Percentiles rank a stretch among this genome's conserved stretches.
Evolutionary conservation across 1,140 invertebrate species (phyloP).

Genomic region (Rhagoletis pomonella): DNA sequence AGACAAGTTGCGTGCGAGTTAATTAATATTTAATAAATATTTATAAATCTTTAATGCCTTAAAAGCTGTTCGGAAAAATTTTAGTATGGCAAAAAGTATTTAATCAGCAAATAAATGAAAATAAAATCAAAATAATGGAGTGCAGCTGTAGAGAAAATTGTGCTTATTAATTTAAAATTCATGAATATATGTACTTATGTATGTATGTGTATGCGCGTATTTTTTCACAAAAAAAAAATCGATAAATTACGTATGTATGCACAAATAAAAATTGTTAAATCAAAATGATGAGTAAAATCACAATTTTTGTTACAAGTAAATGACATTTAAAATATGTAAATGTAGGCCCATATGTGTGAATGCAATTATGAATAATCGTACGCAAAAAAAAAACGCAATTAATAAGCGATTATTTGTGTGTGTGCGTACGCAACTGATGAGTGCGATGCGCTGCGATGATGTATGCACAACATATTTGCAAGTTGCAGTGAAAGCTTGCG

Average conservation of each 20-base stretch:
- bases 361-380: neutral
- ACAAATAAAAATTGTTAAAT: neutral
- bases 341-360: neutral
- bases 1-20: neutral
- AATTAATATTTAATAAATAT: slow-evolving; percentile 33
- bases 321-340: neutral
- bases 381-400: neutral
- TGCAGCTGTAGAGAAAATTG: neutral
- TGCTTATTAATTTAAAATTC: slow-evolving; percentile 13
- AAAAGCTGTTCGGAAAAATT: neutral
- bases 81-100: neutral
- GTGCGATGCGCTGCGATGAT: neutral
- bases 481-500: neutral
- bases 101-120: neutral
- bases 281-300: neutral
- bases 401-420: neutral
- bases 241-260: neutral
- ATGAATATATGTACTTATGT: neutral
- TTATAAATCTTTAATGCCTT: neutral
- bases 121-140: neutral
- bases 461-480: neutral
- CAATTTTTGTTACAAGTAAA: neutral
- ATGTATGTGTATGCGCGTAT: neutral
- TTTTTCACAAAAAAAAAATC: neutral
- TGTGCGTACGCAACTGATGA: neutral